These are phyloP conservation scores for Aphidius gifuensis DNA, from an alignment of 1,140 invertebrate species.

Conservation along the genomic window DNA sequence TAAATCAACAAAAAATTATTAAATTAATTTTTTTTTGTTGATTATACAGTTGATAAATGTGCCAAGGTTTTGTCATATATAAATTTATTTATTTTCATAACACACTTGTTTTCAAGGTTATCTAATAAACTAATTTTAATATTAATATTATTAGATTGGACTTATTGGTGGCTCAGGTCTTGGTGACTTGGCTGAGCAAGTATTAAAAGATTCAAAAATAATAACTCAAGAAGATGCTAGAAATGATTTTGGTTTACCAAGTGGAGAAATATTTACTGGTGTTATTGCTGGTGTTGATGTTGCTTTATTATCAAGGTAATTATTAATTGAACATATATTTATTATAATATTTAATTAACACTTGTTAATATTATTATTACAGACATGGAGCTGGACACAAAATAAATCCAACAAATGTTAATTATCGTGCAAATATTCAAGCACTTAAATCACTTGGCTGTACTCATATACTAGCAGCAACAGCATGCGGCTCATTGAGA, in stretches of 20 bases:
- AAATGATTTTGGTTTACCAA: conserved; percentile 82
- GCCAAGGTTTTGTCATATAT: too few relatives aligned
- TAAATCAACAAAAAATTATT: neutral
- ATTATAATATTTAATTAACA: neutral
- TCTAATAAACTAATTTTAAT: too few relatives aligned
- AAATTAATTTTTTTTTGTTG: neutral
- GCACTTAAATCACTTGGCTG: conserved; percentile 84
- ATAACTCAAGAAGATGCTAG: conserved; percentile 37
- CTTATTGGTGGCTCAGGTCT: conserved; percentile 95
- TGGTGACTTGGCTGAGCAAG: conserved; percentile 69
- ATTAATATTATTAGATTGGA: conserved; percentile 67
- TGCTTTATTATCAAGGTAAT: conserved; percentile 67
- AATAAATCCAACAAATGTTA: conserved; percentile 79
- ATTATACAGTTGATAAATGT: too few relatives aligned
- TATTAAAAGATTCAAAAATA: conserved; percentile 70
- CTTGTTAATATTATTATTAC: neutral
- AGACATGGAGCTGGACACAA: conserved; percentile 87
- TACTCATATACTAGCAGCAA: conserved; percentile 88
- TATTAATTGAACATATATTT: neutral
- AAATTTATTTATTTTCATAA: too few relatives aligned
- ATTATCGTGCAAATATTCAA: conserved; percentile 97
- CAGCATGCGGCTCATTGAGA: conserved; percentile 87
- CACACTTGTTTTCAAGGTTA: too few relatives aligned
- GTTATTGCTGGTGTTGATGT: conserved; percentile 75
- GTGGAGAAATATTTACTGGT: conserved; percentile 62